phyloP scores from a whole-genome alignment of 2,113 vertebrate species.

The Propithecus coquereli region DNA sequence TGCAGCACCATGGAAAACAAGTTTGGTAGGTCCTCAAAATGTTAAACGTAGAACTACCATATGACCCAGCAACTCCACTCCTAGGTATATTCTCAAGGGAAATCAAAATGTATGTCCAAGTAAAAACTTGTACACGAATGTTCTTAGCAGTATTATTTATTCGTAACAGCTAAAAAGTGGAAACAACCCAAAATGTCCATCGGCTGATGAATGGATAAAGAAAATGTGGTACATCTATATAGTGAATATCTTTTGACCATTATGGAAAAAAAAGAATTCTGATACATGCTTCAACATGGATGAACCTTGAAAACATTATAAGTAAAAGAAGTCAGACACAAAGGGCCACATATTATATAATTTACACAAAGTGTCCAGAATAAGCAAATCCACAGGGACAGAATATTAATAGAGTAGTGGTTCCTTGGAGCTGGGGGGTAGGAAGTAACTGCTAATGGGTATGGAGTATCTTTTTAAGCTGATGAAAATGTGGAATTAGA shows the following conservation, averaged over 20 bases:
- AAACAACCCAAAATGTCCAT: background rate
- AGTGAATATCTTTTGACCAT: background rate
- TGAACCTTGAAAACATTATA: background rate
- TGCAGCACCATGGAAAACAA: background rate
- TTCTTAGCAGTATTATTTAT: background rate
- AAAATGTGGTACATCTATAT: background rate
- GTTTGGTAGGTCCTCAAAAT: background rate
- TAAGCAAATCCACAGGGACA: background rate
- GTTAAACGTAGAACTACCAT: background rate
- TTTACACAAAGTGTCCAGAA: background rate
- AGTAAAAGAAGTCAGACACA: background rate
- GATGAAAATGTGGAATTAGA: background rate
- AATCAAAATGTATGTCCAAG: background rate
- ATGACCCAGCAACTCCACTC: background rate
- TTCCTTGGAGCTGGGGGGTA: background rate
- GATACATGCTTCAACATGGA: background rate
- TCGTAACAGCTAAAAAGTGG: background rate
- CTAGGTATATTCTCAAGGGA: background rate
- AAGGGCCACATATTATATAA: background rate
- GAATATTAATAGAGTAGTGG: background rate
- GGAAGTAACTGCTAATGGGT: background rate
- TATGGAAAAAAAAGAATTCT: background rate
- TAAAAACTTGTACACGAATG: background rate
- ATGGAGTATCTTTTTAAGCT: background rate
- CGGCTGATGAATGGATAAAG: background rate